Conservation (phyloP, 1,140 invertebrate genomes). For the Dinoponera quadriceps region DNA sequence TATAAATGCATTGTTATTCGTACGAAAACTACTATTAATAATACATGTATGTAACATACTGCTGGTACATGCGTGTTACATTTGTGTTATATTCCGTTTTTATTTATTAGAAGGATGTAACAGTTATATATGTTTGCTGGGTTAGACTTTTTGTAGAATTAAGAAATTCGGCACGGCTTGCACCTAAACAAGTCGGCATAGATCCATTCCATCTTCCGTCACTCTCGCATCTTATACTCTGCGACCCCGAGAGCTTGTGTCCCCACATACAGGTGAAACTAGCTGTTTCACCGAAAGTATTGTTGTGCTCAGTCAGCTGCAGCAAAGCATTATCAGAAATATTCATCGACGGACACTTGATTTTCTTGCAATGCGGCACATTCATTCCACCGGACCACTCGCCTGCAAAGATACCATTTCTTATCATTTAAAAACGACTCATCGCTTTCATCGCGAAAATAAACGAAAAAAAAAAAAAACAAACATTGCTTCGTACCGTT, state of each 20-base stretch:
- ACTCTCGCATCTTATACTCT: slow-evolving; percentile 91
- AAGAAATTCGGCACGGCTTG: slow-evolving; percentile 65
- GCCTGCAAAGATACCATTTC: slow-evolving; percentile 83
- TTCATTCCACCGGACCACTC: slow-evolving; percentile 92
- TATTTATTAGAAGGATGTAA: too few species aligned
- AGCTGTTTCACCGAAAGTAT: slow-evolving; percentile 89
- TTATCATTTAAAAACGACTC: background rate
- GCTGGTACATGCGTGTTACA: too few species aligned
- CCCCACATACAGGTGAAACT: slow-evolving; percentile 94
- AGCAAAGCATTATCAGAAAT: slow-evolving; percentile 85
- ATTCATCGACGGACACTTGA: slow-evolving; percentile 89
- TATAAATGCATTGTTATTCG: too few species aligned
- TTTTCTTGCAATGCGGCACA: slow-evolving; percentile 90
- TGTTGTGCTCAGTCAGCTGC: slow-evolving; percentile 88
- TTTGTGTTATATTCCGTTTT: too few species aligned
- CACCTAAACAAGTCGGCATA: slow-evolving; percentile 91
- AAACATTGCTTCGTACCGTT: slow-evolving; percentile 86
- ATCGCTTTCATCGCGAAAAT: too few species aligned
- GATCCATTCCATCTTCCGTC: slow-evolving; percentile 92
- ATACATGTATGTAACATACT: too few species aligned
- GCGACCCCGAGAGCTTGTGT: slow-evolving; percentile 90
- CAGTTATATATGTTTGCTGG: too few species aligned
- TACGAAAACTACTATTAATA: too few species aligned
- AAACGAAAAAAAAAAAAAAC: too few species aligned
- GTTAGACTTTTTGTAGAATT: too few species aligned